Conservation (phyloP, 2,113 vertebrate species). For the Lepus americanus region DNA sequence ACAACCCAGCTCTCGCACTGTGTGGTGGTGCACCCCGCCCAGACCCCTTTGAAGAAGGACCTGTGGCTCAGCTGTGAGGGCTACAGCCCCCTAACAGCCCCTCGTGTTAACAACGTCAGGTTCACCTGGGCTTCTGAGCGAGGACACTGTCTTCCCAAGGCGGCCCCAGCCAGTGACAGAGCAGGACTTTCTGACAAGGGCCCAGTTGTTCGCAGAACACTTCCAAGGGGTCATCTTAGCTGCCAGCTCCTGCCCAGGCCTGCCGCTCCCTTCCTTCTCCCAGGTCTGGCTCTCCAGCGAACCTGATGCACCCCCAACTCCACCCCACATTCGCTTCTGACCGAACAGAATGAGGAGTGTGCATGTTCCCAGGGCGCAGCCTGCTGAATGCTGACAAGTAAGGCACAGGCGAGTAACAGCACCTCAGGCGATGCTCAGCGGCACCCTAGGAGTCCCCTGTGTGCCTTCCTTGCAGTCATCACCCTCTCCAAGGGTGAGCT, state of each 20-base stretch:
- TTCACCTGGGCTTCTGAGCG: background rate
- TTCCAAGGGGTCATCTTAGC: background rate
- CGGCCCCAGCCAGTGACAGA: background rate
- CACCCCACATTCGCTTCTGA: background rate
- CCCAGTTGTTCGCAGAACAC: background rate
- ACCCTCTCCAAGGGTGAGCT: background rate
- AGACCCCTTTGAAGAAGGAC: constrained; percentile 6
- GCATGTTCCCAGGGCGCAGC: no score
- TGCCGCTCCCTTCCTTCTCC: background rate
- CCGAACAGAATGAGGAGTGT: background rate
- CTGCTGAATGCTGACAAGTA: background rate
- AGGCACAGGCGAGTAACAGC: background rate
- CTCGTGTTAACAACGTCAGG: background rate
- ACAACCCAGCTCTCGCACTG: background rate
- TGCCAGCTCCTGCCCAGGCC: background rate
- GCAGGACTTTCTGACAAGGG: background rate
- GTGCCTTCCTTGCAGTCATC: background rate
- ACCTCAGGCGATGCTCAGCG: background rate
- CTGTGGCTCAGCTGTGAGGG: background rate
- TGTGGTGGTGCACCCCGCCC: background rate
- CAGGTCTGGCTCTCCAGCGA: background rate
- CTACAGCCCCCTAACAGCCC: background rate
- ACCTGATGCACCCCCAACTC: background rate
- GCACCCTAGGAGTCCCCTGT: background rate
- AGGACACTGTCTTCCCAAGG: background rate